phyloP scores from a whole-genome alignment of 2,888 invertebrate genomes.

The Cheilosia vulpina region DNA sequence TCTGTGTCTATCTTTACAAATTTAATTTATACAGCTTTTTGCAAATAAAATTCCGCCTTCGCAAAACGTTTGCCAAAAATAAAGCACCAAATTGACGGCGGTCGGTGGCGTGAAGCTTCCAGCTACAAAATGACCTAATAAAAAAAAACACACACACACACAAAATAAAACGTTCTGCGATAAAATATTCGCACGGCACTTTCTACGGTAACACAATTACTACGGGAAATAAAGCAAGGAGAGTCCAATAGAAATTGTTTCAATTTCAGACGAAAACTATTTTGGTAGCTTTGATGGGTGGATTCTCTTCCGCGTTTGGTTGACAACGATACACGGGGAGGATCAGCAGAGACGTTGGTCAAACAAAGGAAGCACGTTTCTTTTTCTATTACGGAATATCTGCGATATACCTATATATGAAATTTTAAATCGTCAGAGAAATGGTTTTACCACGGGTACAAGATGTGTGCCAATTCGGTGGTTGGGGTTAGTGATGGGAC shows the following conservation, averaged over 20 bases:
- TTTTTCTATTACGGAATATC: too few species aligned
- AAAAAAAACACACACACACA: background rate
- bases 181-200: background rate
- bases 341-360: too few species aligned
- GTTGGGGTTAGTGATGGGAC: too few species aligned
- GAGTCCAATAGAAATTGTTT: background rate
- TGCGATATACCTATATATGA: too few species aligned
- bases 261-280: background rate
- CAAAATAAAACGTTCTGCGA: background rate
- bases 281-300: too few species aligned
- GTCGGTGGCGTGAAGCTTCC: background rate
- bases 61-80: slow-evolving; percentile 15
- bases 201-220: background rate
- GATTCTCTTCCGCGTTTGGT: too few species aligned
- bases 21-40: background rate
- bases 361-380: too few species aligned
- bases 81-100: background rate
- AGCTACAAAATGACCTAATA: background rate
- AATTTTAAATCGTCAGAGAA: too few species aligned
- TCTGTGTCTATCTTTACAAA: background rate
- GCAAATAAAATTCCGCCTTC: background rate
- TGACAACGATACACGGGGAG: too few species aligned
- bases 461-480: too few species aligned
- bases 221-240: background rate
- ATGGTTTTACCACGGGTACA: too few species aligned